Base-by-base conservation (phyloP, 2,888 invertebrate genomes). In the Neoaliturus tenellus region DNA sequence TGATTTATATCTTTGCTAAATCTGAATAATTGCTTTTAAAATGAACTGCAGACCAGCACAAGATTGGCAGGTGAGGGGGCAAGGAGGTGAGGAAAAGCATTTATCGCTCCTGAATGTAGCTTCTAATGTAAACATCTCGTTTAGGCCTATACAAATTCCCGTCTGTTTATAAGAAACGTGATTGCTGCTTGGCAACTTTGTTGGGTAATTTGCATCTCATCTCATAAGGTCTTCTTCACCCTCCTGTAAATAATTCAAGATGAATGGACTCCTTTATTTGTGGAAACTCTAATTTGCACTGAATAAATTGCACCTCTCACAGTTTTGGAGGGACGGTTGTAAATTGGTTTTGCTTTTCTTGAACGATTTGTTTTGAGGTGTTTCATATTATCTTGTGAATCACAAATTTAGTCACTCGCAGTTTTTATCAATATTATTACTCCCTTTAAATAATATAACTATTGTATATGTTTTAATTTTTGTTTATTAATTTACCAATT, bases 191-290 rank as follows among this genome's bases (percentile, higher is more conserved):
- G 39, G 39, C 33, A 69, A 69, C 39, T 69, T 69, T 69, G 39
- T 69, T 39, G 23, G 23, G 69, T 69, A 69, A 69, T 62, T 62
- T 62, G 28, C 62, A 62, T 62, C 62, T 62, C 62, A 62, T 62
- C 31, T 62, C 62, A 2, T 14, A 28, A 28, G 62, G 28, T 14
- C 31, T 55, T 14, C 31, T 55, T 31, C 12, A 62, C 25, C 62
- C 31, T 62, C 62, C 31, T 28, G 62, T 62, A 62, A 51, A 62
- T 62, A 62, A 62, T 62, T 62, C 14, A 5, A 62, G 28, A 62
- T 62, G 31, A 62, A 62, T 62, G 62, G 17, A 62, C 62, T 62
- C 62, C 28, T 31, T 62, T 62, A 20, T 5, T 58, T 58, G 25
- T 8, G 62, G 28, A 28, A 31, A 12, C 0, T 62, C 20, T 62